Base-by-base conservation (phyloP, 2,113 vertebrate genomes). In the Phyllostomus discolor region DNA sequence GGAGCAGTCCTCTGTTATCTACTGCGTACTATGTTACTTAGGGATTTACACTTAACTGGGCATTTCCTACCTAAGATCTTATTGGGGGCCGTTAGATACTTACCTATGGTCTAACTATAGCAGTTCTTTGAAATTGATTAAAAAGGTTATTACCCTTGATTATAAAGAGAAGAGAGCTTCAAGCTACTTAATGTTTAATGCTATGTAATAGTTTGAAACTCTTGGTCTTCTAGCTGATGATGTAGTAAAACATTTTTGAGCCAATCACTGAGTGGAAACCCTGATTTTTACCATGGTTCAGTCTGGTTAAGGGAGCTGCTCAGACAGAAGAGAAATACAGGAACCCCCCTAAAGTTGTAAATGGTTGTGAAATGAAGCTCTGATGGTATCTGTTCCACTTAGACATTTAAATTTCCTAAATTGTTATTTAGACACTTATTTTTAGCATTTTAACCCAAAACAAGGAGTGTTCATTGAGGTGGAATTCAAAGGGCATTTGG, bases 101-200 rank as follows among this genome's bases (percentile, higher is more conserved):
- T 76, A 59, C 64, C 31, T 70, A 10, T 78, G 41, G 66, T 70
- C 38, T 94, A 90, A 76, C 50, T 80, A 38, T 2, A 87, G 7
- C 24, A 46, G 11, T 41, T 48, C 33, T 78, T 80, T 80, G 38
- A 94, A 79, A 88, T 35, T 46, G 46, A 43, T 46, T 20, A 78
- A 46, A 73, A 90, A 96, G 4, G 12, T 48, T 11, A 78, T 48
- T 95, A 26, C 17, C 41, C 11, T 89, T 82, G 62, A 93, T 76
- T 89, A 48, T n/a, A 89, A 95, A 96, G 26, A 24, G 78, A 88
- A 88, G n/a, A 92, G 1, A 94, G 7, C 5, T 72, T 15, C 7
- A 87, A 78, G 11, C 75, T 48, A 46, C 52, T 90, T 87, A 48
- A 86, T 93, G 95, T 93, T 97, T 57, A 86, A 33, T 80, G 7